Conservation (phyloP, 2,888 invertebrate species). For the Euzophera pinguis region DNA sequence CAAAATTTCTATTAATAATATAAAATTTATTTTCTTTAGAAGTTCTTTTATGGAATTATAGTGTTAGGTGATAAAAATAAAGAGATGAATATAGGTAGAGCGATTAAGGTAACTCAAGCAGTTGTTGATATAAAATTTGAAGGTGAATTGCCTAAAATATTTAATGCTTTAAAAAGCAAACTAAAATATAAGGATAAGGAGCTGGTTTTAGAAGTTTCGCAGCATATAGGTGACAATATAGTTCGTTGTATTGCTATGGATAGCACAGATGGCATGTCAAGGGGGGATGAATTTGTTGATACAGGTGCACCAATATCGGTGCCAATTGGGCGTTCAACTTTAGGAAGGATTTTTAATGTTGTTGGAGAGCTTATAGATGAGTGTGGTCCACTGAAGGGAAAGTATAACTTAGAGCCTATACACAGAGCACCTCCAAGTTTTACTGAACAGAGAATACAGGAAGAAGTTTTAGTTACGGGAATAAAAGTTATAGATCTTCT, state of each 20-base stretch:
- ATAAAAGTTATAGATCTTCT: constrained; percentile 96
- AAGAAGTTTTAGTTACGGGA: constrained; percentile 95
- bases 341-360: constrained; percentile 96
- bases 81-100: too few relatives aligned
- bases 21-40: too few relatives aligned
- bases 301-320: constrained; percentile 94
- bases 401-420: too few relatives aligned
- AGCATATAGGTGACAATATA: constrained; percentile 94
- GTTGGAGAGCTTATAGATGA: constrained; percentile 94
- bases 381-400: constrained; percentile 95
- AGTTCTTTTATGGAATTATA: too few relatives aligned
- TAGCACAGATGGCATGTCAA: constrained; percentile 94
- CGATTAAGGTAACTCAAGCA: constrained; percentile 71
- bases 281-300: too few relatives aligned
- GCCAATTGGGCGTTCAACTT: constrained; percentile 93
- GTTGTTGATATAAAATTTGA: constrained; percentile 99
- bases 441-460: too few relatives aligned
- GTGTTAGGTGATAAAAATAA: too few relatives aligned
- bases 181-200: too few relatives aligned
- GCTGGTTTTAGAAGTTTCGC: constrained; percentile 92
- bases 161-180: constrained; percentile 98
- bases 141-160: constrained; percentile 93
- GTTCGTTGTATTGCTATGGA: constrained; percentile 98
- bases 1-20: too few relatives aligned
- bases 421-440: too few relatives aligned